Base-by-base conservation (phyloP, 37 sponge, comb jelly and placozoan genomes). In the Hexactinellida sp. region DNA sequence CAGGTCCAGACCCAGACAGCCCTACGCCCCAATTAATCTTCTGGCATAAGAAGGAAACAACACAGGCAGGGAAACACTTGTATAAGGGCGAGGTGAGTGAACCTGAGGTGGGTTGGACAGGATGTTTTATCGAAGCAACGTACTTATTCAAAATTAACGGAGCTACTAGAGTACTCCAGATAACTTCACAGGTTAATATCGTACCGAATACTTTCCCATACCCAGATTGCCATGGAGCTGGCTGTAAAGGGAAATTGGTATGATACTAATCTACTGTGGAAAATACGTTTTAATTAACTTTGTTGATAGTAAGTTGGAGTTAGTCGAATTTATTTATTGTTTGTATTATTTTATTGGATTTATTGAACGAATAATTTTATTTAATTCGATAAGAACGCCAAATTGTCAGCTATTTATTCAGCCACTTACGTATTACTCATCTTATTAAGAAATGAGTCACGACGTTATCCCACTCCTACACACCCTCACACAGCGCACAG, bases 151-250 rank as follows among this genome's bases (percentile, higher is more conserved):
- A 63, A 25, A 63, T 63, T 3, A 63, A 63, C 32, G 76, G 34
- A n/a, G 13, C 1, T 5, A 10, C 13, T n/a, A 1, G 13, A 24
- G 83, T 89, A 36, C 84, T 88, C 47, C 88, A 90, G 83, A 85
- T 90, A 34, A 90, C 96, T 37, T 92, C 96, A 54, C 93, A 95
- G 54, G 94, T 92, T 13, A 93, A 95, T 86, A 95, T 95, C 23
- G 84, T 95, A 1, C 96, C 96, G 41, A 76, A 88, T 76, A 92
- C 87, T 0, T 93, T 90, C 55, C 92, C 93, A 16, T 95, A 88
- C 55, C 90, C 92, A 25, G 93, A 93, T 30, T 95, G 96, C 84
- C 89, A 90, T 85, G 96, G 96, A 36, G 36, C 30, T 1, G 90
- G 84, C 1, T 95, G 96, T 54, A 36, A 36, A 7, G 96, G 96